A percentile compares a stretch with the other conserved stretches of the same genome.
Evolutionary conservation across 1,140 invertebrate genomes (phyloP).

Genomic region (Dufourea novaeangliae): DNA sequence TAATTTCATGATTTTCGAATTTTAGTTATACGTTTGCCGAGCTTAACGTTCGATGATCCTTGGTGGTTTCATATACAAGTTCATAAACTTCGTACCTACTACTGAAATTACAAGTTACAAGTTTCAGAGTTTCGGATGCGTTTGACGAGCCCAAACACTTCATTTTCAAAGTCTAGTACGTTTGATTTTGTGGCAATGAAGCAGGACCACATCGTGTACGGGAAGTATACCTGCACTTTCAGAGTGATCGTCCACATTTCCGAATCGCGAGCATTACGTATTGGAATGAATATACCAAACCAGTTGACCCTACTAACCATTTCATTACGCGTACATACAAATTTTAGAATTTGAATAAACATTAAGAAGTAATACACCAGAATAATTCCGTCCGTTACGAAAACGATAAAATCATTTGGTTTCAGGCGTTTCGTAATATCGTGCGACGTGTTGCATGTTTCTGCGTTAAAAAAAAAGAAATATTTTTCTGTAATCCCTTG

Average conservation of each 20-base stretch:
- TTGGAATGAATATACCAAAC: too few species aligned
- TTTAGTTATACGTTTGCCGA: too few species aligned
- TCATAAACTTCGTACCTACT: neutral
- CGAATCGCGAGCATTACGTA: too few species aligned
- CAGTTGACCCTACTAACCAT: too few species aligned
- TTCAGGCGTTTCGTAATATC: slow-evolving; percentile 10
- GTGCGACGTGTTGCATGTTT: slow-evolving; percentile 5
- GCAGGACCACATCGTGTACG: neutral
- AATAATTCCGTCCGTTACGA: too few species aligned
- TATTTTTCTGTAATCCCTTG: slow-evolving; percentile 32
- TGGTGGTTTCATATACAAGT: neutral
- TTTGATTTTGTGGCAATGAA: neutral
- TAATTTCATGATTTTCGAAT: too few species aligned
- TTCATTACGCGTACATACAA: too few species aligned
- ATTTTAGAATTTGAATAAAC: too few species aligned
- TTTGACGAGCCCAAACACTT: neutral
- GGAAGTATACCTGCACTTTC: neutral
- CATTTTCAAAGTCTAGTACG: neutral
- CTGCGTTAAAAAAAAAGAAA: slow-evolving; percentile 31
- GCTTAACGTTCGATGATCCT: neutral
- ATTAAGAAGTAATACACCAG: too few species aligned
- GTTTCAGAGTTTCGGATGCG: neutral
- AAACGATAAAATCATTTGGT: slow-evolving; percentile 23
- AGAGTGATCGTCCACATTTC: too few species aligned
- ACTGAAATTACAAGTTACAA: neutral